phyloP scores from a whole-genome alignment of 2,113 vertebrate genomes.

The Geococcyx californianus region DNA sequence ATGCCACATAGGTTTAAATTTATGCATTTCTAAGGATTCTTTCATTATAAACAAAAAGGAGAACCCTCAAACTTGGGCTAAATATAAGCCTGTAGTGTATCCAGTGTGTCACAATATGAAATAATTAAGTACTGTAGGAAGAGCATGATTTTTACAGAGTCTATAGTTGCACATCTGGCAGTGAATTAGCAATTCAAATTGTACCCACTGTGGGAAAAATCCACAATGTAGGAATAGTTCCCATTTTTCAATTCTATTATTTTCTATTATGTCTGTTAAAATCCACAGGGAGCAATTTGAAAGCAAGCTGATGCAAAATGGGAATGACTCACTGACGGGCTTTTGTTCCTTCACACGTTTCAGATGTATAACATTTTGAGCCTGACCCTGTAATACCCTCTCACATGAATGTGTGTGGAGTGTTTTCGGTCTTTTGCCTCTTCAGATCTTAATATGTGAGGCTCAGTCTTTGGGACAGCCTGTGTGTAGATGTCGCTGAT shows the following conservation, averaged over 20 bases:
- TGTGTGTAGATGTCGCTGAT: not conserved
- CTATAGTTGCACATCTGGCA: not conserved
- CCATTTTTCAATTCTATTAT: conserved; percentile 8
- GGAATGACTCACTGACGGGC: not conserved
- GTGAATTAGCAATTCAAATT: conserved; percentile 30
- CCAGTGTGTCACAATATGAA: not conserved
- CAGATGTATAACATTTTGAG: accelerated
- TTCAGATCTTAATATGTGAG: not conserved
- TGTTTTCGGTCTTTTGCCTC: not conserved
- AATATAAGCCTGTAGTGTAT: not conserved
- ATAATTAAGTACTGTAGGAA: not conserved
- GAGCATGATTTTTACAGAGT: not conserved
- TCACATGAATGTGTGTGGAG: not conserved
- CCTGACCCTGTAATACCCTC: not conserved
- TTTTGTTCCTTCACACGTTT: not conserved
- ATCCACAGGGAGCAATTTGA: conserved; percentile 22
- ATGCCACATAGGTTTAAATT: not conserved
- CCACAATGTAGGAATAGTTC: not conserved
- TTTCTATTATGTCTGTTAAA: conserved; percentile 35
- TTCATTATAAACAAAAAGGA: not conserved
- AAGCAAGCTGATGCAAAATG: not conserved
- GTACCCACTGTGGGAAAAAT: conserved; percentile 14
- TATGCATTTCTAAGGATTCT: not conserved
- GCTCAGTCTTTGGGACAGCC: not conserved
- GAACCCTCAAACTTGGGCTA: not conserved